Evolutionary conservation across 2,888 invertebrate species (phyloP), one percentile per base, ranked within the genome.

Genomic region (Drosophila parthenogenetica): DNA sequence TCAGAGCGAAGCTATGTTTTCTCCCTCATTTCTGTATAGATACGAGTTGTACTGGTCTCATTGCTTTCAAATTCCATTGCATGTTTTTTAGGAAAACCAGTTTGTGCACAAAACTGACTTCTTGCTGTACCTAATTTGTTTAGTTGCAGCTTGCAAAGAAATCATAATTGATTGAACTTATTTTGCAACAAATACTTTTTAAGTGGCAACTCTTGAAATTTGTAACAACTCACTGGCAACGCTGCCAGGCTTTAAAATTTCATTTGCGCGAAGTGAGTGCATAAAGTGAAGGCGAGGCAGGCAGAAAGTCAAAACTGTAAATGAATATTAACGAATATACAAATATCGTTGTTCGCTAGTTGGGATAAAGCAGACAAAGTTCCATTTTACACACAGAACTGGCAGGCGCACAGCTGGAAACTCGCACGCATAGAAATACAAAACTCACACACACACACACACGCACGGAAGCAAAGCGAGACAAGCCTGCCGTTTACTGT

Each of bases 61-160:
- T 71, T 70, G 42, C 55, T 48, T n/a, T 39, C 17, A 29, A 25
- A 49, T 57, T 51, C 49, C 54, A 57, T 5, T 53, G 39, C 53
- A 73, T 37, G 13, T 32, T 5, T 14, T 29, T 32, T n/a, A 2
- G 3, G 8, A 39, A 71, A 79, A 80, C 83, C 73, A 65, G 81
- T 80, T 83, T 53, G 0, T 2, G n/a, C 1, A 5, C 8, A 29
- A 1, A 3, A 49, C 4, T 13, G 11, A 19, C 17, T 46, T 13
- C 11, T 32, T 14, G 39, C 14, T 14, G 19, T 29, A 40, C 7
- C 3, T 11, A 16, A 22, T 51, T 29, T 29, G 5, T 29, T 8
- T 8, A 29, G 29, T 29, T 29, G 29, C 29, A 2, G 29, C 29
- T 29, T 2, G 29, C 29, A 29, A 29, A 8, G 29, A 29, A 29